Evolutionary conservation across 2,113 vertebrate genomes (phyloP).

Genomic region (Azemiops feae): DNA sequence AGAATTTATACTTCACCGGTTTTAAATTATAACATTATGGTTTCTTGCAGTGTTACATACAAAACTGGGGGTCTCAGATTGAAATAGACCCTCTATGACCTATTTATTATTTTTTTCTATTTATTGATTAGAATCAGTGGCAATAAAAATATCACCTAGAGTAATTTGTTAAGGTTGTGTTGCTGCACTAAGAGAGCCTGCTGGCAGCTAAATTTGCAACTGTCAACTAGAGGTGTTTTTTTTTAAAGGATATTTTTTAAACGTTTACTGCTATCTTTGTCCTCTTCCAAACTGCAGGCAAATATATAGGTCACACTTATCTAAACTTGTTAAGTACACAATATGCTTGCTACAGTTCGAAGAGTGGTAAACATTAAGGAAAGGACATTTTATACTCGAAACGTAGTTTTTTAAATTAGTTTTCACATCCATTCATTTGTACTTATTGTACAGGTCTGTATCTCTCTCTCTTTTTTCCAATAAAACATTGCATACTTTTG

Average conservation of each 20-base stretch:
- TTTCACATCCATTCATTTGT: constrained; percentile 52
- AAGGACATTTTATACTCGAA: constrained; percentile 42
- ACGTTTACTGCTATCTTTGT: constrained; percentile 43
- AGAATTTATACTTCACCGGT: constrained; percentile 66
- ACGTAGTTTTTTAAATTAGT: constrained; percentile 32
- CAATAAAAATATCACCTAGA: constrained; percentile 36
- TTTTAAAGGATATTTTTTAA: constrained; percentile 30
- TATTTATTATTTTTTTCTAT: constrained; percentile 75
- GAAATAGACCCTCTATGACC: constrained; percentile 48
- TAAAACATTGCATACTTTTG: constrained; percentile 65
- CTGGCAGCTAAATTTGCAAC: neutral
- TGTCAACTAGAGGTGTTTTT: neutral
- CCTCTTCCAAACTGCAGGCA: constrained; percentile 52
- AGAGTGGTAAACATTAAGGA: constrained; percentile 36
- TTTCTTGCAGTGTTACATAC: constrained; percentile 50
- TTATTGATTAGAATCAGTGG: constrained; percentile 66
- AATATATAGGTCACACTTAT: constrained; percentile 45
- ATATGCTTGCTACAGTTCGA: constrained; percentile 43
- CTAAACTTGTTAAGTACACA: neutral
- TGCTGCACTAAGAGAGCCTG: neutral
- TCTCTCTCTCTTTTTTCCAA: constrained; percentile 59
- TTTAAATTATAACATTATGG: constrained; percentile 68
- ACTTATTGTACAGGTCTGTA: constrained; percentile 62
- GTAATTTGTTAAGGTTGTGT: neutral
- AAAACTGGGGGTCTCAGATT: constrained; percentile 53